These are phyloP conservation scores for Cyphomyrus plagiostoma DNA, from an alignment of 2,113 vertebrate species.

Conservation along the genomic window DNA sequence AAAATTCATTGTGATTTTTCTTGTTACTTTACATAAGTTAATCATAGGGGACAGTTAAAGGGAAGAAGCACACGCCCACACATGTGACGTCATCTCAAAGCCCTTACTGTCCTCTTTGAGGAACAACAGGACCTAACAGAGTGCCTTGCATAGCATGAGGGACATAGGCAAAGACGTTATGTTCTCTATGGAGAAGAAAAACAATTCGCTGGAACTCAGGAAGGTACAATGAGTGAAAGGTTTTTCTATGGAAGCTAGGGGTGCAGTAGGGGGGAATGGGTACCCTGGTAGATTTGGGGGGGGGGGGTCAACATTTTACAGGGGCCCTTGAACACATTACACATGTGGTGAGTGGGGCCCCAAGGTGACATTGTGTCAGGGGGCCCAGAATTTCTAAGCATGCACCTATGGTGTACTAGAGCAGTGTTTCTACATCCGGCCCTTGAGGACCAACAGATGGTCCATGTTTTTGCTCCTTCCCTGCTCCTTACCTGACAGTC, in stretches of 20 bases:
- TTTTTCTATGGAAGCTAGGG: not conserved
- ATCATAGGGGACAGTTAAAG: not conserved
- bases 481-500: not conserved
- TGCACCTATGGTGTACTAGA: not conserved
- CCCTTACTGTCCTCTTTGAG: not conserved
- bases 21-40: not conserved
- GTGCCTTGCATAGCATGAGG: not conserved
- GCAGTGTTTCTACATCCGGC: not conserved
- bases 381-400: too few species aligned
- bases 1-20: not conserved
- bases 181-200: not conserved
- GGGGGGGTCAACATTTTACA: not conserved
- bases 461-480: too few species aligned
- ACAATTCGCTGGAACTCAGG: not conserved
- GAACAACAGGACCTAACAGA: not conserved
- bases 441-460: not conserved
- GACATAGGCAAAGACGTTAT: not conserved
- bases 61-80: not conserved
- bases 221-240: not conserved
- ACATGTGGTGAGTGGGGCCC: too few species aligned
- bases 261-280: not conserved
- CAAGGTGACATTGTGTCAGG: too few species aligned
- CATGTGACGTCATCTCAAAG: not conserved
- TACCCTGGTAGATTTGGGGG: not conserved
- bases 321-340: not conserved